Evolutionary conservation across 2,888 invertebrate species (phyloP).

Genomic region (Hirtodrosophila duncani): DNA sequence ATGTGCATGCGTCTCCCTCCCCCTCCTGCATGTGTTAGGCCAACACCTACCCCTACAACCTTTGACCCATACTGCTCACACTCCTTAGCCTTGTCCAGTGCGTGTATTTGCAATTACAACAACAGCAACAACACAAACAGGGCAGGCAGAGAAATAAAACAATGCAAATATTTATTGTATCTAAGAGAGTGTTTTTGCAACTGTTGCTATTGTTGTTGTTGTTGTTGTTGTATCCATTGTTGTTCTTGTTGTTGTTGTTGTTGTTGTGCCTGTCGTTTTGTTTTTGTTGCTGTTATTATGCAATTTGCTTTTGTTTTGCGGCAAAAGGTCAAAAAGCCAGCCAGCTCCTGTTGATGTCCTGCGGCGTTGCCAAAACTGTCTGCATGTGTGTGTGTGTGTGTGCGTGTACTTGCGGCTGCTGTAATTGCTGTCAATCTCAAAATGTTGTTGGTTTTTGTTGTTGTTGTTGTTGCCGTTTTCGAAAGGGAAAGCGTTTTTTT

Average conservation of each 20-base stretch:
- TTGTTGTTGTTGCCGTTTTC: slow-evolving; percentile 14
- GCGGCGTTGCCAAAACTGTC: background rate
- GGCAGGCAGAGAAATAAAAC: too few species aligned
- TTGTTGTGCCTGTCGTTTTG: slow-evolving; percentile 1
- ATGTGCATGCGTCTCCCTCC: slow-evolving; percentile 6
- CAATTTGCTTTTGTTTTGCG: slow-evolving; percentile 37
- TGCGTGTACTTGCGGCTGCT: slow-evolving; percentile 16
- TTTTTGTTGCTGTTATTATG: slow-evolving; percentile 29
- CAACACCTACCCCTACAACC: background rate
- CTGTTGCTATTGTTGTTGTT: slow-evolving; percentile 34
- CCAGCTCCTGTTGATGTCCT: slow-evolving; percentile 30
- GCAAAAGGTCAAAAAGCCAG: slow-evolving; percentile 49
- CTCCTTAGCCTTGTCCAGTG: background rate
- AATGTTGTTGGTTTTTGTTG: background rate
- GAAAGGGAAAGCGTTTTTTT: slow-evolving; percentile 52
- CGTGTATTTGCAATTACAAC: slow-evolving; percentile 60
- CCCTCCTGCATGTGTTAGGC: background rate
- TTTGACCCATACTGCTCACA: slow-evolving; percentile 1
- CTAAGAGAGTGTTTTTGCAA: slow-evolving; percentile 31
- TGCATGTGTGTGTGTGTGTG: background rate
- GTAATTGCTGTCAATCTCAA: slow-evolving; percentile 62
- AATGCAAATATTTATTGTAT: slow-evolving; percentile 58
- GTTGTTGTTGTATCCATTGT: slow-evolving; percentile 9
- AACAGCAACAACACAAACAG: too few species aligned
- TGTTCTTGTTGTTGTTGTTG: background rate